Conservation (phyloP, 1,140 invertebrate species). For the Dryas iulia region DNA sequence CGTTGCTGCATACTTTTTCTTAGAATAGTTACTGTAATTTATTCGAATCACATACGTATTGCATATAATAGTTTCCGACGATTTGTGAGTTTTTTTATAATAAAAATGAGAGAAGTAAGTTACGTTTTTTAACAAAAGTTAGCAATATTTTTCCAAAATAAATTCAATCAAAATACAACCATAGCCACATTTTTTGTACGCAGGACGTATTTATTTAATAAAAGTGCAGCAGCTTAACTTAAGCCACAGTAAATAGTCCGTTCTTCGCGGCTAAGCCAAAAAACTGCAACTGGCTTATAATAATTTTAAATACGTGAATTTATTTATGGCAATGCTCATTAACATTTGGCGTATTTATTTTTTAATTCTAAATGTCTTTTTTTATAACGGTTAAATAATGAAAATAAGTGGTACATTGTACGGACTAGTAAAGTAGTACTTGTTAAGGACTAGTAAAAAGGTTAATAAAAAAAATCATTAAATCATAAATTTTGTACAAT, state of each 20-base stretch:
- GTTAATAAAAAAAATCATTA: too few species aligned
- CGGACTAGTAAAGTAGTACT: too few species aligned
- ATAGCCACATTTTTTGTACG: neutral
- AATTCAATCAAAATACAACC: neutral
- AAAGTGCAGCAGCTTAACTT: slow-evolving; percentile 52
- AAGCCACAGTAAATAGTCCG: slow-evolving; percentile 56
- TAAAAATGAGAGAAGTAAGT: too few species aligned
- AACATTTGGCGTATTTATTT: slow-evolving; percentile 24
- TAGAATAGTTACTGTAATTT: neutral
- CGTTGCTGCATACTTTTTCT: neutral
- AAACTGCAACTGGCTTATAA: slow-evolving; percentile 64
- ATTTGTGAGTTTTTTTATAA: too few species aligned
- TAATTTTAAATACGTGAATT: slow-evolving; percentile 69
- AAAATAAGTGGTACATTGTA: too few species aligned
- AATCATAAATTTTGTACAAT: too few species aligned
- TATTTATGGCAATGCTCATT: slow-evolving; percentile 69
- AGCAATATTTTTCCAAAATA: neutral
- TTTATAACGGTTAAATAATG: too few species aligned
- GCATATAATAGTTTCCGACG: neutral
- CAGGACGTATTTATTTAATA: slow-evolving; percentile 30
- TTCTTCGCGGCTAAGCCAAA: slow-evolving; percentile 58
- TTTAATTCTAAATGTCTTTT: neutral
- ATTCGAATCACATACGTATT: neutral
- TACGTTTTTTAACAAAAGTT: neutral
- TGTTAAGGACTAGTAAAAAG: too few species aligned